A percentile compares a stretch with the other conserved stretches of the same genome.
Conservation (phyloP, 2,888 invertebrate species). For the Calliphora vomitoria region DNA sequence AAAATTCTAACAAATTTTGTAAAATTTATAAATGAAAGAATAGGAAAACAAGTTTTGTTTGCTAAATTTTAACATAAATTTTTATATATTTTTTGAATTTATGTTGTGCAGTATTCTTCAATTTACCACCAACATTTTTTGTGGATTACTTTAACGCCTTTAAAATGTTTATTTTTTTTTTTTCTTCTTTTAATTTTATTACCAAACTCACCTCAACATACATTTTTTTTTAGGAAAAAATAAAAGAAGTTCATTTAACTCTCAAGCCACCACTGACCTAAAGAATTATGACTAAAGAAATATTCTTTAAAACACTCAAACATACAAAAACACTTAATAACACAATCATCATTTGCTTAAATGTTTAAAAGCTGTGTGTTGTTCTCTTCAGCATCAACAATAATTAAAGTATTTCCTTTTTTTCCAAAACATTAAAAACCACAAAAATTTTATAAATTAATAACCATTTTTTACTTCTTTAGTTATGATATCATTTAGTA, state of each 20-base stretch:
- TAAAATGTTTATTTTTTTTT: background rate
- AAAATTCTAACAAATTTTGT: background rate
- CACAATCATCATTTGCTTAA: conserved; percentile 17
- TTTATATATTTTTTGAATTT: too few relatives aligned
- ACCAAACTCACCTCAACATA: conserved; percentile 28
- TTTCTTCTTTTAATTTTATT: background rate
- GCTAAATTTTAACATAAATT: too few relatives aligned
- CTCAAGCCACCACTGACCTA: conserved; percentile 46
- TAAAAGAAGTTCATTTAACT: conserved; percentile 41
- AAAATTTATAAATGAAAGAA: background rate
- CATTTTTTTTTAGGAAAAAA: background rate
- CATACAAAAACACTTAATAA: background rate
- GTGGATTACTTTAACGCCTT: background rate
- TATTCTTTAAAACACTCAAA: background rate
- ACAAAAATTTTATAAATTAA: conserved; percentile 20
- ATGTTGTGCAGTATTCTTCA: too few relatives aligned
- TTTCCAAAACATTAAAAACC: conserved; percentile 12
- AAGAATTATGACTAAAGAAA: conserved; percentile 32
- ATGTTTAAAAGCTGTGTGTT: background rate
- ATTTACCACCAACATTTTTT: too few relatives aligned
- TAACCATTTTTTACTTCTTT: conserved; percentile 15
- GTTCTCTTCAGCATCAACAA: background rate
- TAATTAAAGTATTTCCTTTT: conserved; percentile 58
- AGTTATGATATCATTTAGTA: conserved; percentile 3
- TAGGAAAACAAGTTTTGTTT: background rate